Conservation (phyloP, 2,797 vertebrate species). For the Holocentrus rufus region DNA sequence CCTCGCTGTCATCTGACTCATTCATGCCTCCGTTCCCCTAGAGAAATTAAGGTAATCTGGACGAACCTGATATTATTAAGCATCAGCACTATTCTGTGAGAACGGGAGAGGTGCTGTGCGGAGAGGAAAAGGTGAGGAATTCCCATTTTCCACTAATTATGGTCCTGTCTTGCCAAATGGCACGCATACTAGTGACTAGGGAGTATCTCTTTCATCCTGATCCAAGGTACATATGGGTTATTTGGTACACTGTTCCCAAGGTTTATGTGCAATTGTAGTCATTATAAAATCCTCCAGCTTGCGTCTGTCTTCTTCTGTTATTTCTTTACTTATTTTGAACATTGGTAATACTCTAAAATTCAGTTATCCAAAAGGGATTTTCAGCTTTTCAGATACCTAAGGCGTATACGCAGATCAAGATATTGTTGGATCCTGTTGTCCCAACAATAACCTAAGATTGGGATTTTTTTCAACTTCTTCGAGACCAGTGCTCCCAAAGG, state of each 20-base stretch:
- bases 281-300: background rate
- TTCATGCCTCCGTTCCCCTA: constrained; percentile 53
- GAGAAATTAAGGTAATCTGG: constrained; percentile 68
- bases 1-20: constrained; percentile 64
- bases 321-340: background rate
- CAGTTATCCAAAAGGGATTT: background rate
- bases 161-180: constrained; percentile 27
- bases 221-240: constrained; percentile 12
- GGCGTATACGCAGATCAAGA: background rate
- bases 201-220: constrained; percentile 29
- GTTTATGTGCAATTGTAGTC: background rate
- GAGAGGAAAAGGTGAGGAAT: constrained; percentile 37
- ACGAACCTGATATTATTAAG: constrained; percentile 40
- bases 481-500: too few relatives aligned
- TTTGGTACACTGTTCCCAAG: background rate
- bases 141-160: constrained; percentile 63
- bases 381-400: background rate
- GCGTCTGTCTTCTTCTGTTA: background rate
- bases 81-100: constrained; percentile 47
- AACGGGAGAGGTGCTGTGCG: constrained; percentile 29
- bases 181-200: constrained; percentile 2
- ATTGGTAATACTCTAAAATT: background rate
- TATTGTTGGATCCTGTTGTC: background rate
- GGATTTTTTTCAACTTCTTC: too few relatives aligned
- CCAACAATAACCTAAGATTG: too few relatives aligned